phyloP scores from a whole-genome alignment of 2,113 vertebrate genomes.

The Stictonetta naevosa region DNA sequence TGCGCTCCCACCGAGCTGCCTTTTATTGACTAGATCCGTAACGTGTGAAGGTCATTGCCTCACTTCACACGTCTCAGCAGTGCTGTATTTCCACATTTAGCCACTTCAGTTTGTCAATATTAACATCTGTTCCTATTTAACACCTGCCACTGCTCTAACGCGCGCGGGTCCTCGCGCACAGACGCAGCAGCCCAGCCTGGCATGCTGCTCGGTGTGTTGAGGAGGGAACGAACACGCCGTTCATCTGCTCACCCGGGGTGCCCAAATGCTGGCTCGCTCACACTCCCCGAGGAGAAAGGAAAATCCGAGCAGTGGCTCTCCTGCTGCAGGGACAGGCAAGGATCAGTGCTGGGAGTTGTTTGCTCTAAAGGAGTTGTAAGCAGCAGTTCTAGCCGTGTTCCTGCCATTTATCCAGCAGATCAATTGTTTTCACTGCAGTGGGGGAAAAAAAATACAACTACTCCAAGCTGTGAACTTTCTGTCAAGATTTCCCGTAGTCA shows the following conservation, averaged over 20 bases:
- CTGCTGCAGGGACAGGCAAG: rapidly evolving
- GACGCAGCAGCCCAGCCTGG: neutral
- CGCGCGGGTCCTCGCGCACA: neutral
- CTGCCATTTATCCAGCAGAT: neutral
- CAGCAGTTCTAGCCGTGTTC: neutral
- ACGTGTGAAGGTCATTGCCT: slow-evolving; percentile 58
- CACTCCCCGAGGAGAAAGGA: neutral
- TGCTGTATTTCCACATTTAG: slow-evolving; percentile 60
- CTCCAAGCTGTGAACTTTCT: neutral
- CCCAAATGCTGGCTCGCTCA: rapidly evolving
- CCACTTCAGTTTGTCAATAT: slow-evolving; percentile 69
- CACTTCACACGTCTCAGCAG: slow-evolving; percentile 58
- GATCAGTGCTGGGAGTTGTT: neutral
- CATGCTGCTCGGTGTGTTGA: neutral
- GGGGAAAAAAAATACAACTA: neutral
- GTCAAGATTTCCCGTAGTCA: neutral
- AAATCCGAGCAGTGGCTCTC: neutral
- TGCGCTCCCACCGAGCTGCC: neutral
- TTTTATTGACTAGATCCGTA: neutral
- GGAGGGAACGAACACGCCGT: neutral
- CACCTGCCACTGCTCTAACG: slow-evolving; percentile 40
- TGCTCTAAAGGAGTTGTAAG: neutral
- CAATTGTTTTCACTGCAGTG: neutral
- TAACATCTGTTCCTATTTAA: slow-evolving; percentile 71
- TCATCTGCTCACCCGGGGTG: neutral